Percentiles rank a stretch among this genome's conserved stretches.
Conservation (phyloP, 2,888 invertebrate genomes). For the Leucophenga maculata region DNA sequence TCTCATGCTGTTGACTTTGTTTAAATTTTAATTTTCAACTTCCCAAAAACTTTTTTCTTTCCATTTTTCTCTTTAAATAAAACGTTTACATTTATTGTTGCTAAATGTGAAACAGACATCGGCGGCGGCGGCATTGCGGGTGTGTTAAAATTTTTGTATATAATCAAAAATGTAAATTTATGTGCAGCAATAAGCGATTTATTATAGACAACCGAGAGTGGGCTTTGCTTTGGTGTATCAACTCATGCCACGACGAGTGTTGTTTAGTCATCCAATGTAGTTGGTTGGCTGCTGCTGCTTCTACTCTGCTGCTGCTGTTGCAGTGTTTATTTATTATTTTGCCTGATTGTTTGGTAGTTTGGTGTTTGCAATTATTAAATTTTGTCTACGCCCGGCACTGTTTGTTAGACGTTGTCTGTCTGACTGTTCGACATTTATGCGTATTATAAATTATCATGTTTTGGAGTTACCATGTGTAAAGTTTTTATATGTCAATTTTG, state of each 20-base stretch:
- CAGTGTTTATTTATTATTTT: constrained; percentile 53
- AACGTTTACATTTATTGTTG: no score
- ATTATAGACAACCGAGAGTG: constrained; percentile 41
- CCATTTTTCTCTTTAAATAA: no score
- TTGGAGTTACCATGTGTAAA: no score
- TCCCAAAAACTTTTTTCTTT: no score
- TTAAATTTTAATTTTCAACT: constrained; percentile 43
- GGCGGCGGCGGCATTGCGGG: background rate
- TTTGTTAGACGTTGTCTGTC: constrained; percentile 35
- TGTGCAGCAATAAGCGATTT: constrained; percentile 56
- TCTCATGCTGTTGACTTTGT: background rate
- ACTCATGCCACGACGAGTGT: background rate
- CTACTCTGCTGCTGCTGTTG: constrained; percentile 32
- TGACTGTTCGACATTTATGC: constrained; percentile 41
- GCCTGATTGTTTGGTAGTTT: constrained; percentile 15
- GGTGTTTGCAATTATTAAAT: constrained; percentile 52
- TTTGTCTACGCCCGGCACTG: constrained; percentile 30
- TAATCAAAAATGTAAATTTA: constrained; percentile 63
- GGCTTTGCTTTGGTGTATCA: constrained; percentile 2
- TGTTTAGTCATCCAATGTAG: background rate
- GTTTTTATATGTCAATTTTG: no score
- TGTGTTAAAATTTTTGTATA: background rate
- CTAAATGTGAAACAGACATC: no score
- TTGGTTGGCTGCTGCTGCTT: constrained; percentile 38
- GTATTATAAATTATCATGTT: background rate